A percentile compares a stretch with the other conserved stretches of the same genome.
Conservation (phyloP, 64 coral and sea anemone genomes). For the Trachythela sp. region DNA sequence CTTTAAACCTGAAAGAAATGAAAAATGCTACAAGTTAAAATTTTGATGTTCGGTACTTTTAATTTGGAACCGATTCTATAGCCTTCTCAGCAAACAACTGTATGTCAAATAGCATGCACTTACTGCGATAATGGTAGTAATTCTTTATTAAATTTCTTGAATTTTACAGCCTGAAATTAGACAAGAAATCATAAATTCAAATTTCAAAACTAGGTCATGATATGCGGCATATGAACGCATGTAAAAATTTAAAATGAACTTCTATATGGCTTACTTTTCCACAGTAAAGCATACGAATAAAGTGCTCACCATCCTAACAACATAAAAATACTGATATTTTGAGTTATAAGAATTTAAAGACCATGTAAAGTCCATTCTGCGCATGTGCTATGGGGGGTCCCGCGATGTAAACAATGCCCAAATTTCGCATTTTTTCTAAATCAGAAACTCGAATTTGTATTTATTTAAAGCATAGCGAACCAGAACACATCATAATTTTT, state of each 20-base stretch:
- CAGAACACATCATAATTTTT: too few species aligned
- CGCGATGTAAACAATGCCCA: not conserved
- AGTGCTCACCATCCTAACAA: not conserved
- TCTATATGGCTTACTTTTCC: not conserved
- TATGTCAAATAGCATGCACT: not conserved
- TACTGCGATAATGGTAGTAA: not conserved
- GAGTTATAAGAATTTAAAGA: too few species aligned
- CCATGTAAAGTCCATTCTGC: not conserved
- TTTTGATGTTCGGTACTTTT: too few species aligned
- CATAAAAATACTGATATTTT: not conserved
- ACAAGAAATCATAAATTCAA: not conserved
- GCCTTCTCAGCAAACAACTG: too few species aligned
- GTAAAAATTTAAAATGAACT: not conserved
- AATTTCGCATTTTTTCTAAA: too few species aligned
- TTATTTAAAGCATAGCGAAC: too few species aligned
- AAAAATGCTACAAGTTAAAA: not conserved
- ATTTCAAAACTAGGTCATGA: not conserved
- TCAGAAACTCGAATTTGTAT: too few species aligned
- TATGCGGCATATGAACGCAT: not conserved
- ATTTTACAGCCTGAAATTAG: slow-evolving; percentile 3
- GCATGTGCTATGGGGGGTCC: not conserved
- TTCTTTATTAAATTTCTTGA: not conserved
- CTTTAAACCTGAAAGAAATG: not conserved
- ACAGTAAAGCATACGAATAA: not conserved
- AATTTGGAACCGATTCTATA: too few species aligned